Conservation (phyloP, 2,888 invertebrate genomes). For the Microctonus aethiopoides region DNA sequence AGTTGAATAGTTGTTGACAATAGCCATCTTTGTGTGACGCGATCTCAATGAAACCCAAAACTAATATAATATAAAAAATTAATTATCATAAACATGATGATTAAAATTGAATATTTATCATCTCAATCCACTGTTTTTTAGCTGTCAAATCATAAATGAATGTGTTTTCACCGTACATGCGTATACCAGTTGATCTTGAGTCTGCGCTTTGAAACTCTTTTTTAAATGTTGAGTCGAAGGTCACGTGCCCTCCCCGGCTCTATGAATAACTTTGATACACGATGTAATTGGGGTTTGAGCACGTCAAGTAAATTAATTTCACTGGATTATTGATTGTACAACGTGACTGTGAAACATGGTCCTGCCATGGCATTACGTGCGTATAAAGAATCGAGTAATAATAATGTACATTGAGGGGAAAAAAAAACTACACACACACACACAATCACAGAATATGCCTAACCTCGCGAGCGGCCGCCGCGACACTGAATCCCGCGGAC, state of each 20-base stretch:
- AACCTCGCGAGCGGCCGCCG: slow-evolving; percentile 66
- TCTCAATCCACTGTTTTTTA: neutral
- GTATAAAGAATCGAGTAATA: neutral
- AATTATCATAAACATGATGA: neutral
- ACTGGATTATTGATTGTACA: neutral
- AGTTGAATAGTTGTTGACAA: too few species aligned
- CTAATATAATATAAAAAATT: neutral
- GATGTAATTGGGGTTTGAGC: neutral
- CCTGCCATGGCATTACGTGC: slow-evolving; percentile 2
- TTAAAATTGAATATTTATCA: slow-evolving; percentile 4
- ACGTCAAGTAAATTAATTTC: neutral
- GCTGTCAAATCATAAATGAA: slow-evolving; percentile 18
- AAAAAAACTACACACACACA: too few species aligned
- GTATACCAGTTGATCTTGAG: slow-evolving; percentile 29
- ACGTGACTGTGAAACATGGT: neutral
- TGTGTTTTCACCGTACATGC: slow-evolving; percentile 24
- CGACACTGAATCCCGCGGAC: slow-evolving; percentile 64
- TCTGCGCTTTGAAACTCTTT: slow-evolving; percentile 33
- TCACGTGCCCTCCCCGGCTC: slow-evolving; percentile 35
- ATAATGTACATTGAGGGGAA: slow-evolving; percentile 27
- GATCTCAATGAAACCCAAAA: neutral
- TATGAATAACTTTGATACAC: neutral
- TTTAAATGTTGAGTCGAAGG: slow-evolving; percentile 28
- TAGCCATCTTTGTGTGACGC: neutral
- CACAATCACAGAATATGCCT: slow-evolving; percentile 50